These are phyloP conservation scores for Thymelicus lineola DNA, from an alignment of 2,888 invertebrate genomes.

Conservation along the genomic window DNA sequence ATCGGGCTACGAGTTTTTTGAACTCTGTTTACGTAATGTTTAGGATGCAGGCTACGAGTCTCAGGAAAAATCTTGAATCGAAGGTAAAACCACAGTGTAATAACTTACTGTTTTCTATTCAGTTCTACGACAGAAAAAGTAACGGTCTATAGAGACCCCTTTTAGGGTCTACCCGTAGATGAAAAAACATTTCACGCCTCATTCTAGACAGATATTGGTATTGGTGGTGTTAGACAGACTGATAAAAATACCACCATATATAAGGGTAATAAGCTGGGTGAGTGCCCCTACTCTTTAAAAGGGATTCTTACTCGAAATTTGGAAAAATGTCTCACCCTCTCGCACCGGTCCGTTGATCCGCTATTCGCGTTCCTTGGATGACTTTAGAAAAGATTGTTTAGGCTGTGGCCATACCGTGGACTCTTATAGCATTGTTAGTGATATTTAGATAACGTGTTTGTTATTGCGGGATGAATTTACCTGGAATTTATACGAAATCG, in stretches of 20 bases:
- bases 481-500: slow-evolving; percentile 69
- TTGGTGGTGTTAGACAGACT: too few relatives aligned
- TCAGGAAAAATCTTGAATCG: slow-evolving; percentile 58
- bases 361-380: too few relatives aligned
- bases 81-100: slow-evolving; percentile 22
- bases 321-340: background rate
- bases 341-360: background rate
- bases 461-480: slow-evolving; percentile 65
- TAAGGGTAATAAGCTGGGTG: too few relatives aligned
- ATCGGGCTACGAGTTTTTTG: slow-evolving; percentile 62
- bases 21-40: slow-evolving; percentile 71
- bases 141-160: too few relatives aligned
- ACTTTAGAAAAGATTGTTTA: background rate
- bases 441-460: slow-evolving; percentile 69
- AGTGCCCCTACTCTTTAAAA: too few relatives aligned
- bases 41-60: slow-evolving; percentile 60
- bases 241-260: too few relatives aligned
- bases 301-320: slow-evolving; percentile 27
- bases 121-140: too few relatives aligned
- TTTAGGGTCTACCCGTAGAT: too few relatives aligned
- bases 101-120: too few relatives aligned
- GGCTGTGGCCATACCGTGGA: slow-evolving; percentile 57
- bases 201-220: too few relatives aligned
- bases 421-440: slow-evolving; percentile 40
- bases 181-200: too few relatives aligned